Conservation (phyloP, 2,113 vertebrate genomes). For the Centropus unirufus region DNA sequence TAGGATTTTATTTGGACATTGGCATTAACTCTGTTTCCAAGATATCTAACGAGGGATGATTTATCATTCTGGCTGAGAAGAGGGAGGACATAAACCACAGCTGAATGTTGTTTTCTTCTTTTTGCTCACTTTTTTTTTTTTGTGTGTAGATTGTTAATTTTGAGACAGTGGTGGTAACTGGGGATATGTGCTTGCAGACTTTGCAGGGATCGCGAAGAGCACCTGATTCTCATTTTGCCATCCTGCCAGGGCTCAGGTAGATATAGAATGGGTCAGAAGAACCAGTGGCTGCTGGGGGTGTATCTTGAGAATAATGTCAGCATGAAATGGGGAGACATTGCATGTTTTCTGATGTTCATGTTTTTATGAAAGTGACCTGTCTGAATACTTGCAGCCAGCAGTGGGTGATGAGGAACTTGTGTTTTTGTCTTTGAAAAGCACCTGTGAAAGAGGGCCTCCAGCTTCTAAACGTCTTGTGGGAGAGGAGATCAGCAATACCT, state of each 20-base stretch:
- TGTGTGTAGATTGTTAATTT: background rate
- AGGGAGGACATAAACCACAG: background rate
- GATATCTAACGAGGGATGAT: background rate
- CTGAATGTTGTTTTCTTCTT: background rate
- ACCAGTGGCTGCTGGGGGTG: background rate
- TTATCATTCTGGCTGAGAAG: background rate
- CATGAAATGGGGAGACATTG: background rate
- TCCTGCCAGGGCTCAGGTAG: background rate
- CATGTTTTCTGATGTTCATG: background rate
- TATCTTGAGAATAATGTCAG: background rate
- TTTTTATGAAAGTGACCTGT: background rate
- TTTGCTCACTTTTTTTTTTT: background rate
- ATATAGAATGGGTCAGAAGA: background rate
- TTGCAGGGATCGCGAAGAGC: background rate
- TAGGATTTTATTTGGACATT: background rate
- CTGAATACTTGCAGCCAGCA: background rate
- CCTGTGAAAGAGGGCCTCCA: background rate
- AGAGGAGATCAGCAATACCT: background rate
- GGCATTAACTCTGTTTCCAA: background rate
- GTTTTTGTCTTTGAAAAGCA: background rate
- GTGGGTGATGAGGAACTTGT: background rate
- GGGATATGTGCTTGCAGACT: background rate
- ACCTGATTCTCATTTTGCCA: background rate
- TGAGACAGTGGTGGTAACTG: background rate
- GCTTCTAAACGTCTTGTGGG: background rate